Evolutionary conservation across 2,888 invertebrate species (phyloP).

Genomic region (Lottia gigantea): DNA sequence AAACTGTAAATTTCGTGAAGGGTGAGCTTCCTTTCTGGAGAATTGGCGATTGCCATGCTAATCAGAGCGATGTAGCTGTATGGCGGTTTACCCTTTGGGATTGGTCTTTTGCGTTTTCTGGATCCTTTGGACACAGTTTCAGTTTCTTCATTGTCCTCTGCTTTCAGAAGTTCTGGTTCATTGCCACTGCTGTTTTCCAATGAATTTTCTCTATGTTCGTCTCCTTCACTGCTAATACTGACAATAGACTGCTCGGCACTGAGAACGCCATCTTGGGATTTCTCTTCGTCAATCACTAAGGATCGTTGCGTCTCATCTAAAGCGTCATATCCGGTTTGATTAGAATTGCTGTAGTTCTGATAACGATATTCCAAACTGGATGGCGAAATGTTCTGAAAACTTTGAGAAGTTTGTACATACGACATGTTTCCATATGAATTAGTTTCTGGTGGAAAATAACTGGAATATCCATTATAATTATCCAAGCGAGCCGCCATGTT

Average conservation of each 20-base stretch:
- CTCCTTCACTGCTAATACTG: conserved; percentile 1
- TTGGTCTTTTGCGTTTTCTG: conserved; percentile 49
- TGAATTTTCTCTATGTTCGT: background rate
- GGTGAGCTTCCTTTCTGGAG: conserved; percentile 41
- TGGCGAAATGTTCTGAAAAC: background rate
- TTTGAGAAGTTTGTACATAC: background rate
- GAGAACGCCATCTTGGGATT: background rate
- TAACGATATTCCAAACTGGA: background rate
- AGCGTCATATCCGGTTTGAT: background rate
- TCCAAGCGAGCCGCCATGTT: background rate
- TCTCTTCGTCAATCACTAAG: conserved; percentile 2
- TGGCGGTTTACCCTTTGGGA: conserved; percentile 58
- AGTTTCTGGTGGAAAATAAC: background rate
- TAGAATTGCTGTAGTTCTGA: background rate
- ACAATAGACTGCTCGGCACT: background rate
- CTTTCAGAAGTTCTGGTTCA: conserved; percentile 6
- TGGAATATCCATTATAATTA: conserved; percentile 6
- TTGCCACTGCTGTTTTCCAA: conserved; percentile 8
- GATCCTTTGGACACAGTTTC: conserved; percentile 19
- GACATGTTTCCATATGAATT: background rate
- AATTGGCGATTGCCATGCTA: conserved; percentile 58
- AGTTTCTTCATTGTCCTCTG: conserved; percentile 9
- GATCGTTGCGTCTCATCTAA: background rate
- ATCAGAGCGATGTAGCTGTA: conserved; percentile 61
- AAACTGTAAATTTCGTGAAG: conserved; percentile 57